Base-by-base conservation (phyloP, 2,888 invertebrate genomes). In the Beris morrisii region DNA sequence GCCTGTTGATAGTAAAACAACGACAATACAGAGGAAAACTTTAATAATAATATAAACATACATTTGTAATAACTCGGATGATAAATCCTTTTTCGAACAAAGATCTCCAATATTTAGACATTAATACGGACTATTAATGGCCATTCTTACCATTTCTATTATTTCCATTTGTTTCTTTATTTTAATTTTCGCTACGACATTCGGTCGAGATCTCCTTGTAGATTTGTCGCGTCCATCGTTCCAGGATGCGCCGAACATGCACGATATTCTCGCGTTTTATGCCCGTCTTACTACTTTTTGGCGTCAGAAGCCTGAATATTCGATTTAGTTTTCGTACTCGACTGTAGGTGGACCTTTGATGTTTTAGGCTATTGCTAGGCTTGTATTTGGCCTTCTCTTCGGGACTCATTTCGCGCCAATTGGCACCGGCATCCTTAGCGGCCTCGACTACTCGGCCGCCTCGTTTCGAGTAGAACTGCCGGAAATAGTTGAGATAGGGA, bases 401-500 rank as follows among this genome's bases (percentile, higher is more conserved):
- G 31, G 7, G 5, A 12, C 31, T 52, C 67, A 69, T 67, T 57
- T 64, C 31, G 7, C 52, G 59, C 69, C 69, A 69, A 46, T 67
- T 69, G 5, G 61, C 65, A 1, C 69, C 69, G 13, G 69, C 69
- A 56, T 63, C 45, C 31, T 65, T 65, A 12, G 69, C 69, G 2
- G 61, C 67, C 45, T 65, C 61, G 30, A 43, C 43, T 4, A 65
- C 65, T 52, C n/a, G 48, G 7, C 69, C 69, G 9, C 59, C 52
- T 11, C 53, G 64, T 30, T 52, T 30, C 5, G 67, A 15, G 53
- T 67, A 69, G 52, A 67, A 69, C 43, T 69, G 55, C n/a, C 65
- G 50, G 44, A 63, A 69, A 55, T 69, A 69, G 43, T 69, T 69
- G 4, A 69, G 15, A 56, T 65, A 69, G 5, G 69, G 67, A 65